Percentiles rank a stretch among this genome's conserved stretches.
Conservation (phyloP, 2,888 invertebrate genomes). For the Sarcophaga caerulescens region DNA sequence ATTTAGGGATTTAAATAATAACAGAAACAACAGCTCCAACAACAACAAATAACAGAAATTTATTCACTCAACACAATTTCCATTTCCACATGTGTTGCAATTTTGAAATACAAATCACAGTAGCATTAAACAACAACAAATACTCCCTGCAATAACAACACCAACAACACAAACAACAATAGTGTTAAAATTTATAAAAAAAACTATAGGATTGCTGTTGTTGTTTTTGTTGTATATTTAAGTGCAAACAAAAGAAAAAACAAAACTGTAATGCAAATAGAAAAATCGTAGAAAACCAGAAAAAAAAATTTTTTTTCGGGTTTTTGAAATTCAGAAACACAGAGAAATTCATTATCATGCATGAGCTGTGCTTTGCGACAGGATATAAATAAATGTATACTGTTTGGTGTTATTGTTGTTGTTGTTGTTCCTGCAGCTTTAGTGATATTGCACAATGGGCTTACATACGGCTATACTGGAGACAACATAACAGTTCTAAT, state of each 20-base stretch:
- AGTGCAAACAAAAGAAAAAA: conserved; percentile 13
- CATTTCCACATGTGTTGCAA: not conserved
- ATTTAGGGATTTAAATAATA: conserved; percentile 16
- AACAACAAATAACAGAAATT: not conserved
- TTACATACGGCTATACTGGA: no score
- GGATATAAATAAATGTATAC: conserved; percentile 55
- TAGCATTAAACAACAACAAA: not conserved
- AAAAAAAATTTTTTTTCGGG: not conserved
- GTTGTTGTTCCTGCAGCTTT: not conserved
- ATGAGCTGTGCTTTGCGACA: conserved; percentile 64
- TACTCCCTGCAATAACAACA: no score
- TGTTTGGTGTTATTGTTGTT: conserved; percentile 14
- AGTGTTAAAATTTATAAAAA: no score
- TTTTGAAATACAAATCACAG: conserved; percentile 25
- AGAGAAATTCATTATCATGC: conserved; percentile 65
- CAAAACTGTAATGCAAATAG: not conserved
- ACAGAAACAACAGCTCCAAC: not conserved
- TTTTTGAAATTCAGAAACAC: conserved; percentile 20
- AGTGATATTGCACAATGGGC: conserved; percentile 18
- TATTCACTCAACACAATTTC: conserved; percentile 31
- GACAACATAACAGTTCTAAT: no score
- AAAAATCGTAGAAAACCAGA: conserved; percentile 1
- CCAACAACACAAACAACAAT: no score
- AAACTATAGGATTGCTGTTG: not conserved
- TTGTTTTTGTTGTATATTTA: conserved; percentile 19